These are phyloP conservation scores for Falco novaeseelandiae DNA, from an alignment of 2,797 vertebrate genomes.

Conservation along the genomic window DNA sequence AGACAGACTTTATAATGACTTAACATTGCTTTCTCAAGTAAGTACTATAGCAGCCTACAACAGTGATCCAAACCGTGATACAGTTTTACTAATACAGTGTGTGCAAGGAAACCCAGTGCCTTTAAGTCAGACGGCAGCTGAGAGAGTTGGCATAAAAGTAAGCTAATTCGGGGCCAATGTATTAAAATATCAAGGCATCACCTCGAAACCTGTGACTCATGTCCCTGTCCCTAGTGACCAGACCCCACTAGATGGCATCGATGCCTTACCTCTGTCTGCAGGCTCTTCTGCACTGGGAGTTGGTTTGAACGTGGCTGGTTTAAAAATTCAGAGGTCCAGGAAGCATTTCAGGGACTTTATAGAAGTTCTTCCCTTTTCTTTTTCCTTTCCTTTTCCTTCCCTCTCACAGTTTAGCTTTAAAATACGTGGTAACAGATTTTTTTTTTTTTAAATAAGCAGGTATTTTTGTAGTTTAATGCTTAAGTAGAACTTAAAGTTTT, in stretches of 20 bases:
- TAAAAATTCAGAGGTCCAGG: not conserved
- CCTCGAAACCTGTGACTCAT: rapidly evolving
- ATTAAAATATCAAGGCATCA: not conserved
- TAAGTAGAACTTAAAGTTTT: not conserved
- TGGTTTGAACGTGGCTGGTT: not conserved
- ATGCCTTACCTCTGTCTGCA: not conserved
- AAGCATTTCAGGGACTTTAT: not conserved
- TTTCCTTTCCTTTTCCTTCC: not conserved
- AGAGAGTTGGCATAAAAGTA: not conserved
- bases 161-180: rapidly evolving
- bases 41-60: not conserved
- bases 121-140: not conserved
- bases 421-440: not conserved
- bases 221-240: not conserved
- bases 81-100: not conserved
- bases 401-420: rapidly evolving
- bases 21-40: not conserved
- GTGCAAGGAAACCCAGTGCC: not conserved
- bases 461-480: not conserved
- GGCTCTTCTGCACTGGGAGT: not conserved
- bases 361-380: not conserved
- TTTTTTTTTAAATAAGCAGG: not conserved
- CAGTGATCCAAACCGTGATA: rapidly evolving
- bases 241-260: conserved; percentile 57
- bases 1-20: not conserved